Evolutionary conservation across 1,140 invertebrate species (phyloP).

Genomic region (Calliphora vicina): DNA sequence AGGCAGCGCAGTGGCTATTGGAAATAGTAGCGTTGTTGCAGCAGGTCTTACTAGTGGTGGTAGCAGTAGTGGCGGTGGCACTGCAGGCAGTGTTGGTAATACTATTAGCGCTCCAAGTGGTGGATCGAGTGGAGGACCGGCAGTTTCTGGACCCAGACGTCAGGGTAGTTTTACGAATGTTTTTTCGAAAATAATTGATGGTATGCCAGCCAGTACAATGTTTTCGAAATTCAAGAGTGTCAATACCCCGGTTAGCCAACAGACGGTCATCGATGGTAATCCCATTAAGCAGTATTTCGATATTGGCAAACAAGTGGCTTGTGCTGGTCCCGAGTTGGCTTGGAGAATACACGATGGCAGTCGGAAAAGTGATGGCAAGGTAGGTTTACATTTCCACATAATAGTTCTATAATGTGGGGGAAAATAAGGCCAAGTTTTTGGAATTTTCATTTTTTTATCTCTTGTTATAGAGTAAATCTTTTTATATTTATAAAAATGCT

Average conservation of each 20-base stretch:
- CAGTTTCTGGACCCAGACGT: conserved; percentile 45
- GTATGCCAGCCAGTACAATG: conserved; percentile 68
- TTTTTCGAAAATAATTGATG: conserved; percentile 63
- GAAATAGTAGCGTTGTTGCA: not conserved
- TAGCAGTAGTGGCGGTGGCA: not conserved
- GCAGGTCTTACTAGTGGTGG: not conserved
- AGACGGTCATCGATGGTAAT: conserved; percentile 77
- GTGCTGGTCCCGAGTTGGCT: conserved; percentile 88
- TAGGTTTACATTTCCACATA: conserved; percentile 66
- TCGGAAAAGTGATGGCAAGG: conserved; percentile 89
- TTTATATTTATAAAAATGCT: too few relatives aligned
- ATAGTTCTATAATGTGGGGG: too few relatives aligned
- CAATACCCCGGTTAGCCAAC: conserved; percentile 63
- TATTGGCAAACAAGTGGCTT: conserved; percentile 85
- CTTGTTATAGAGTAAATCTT: too few relatives aligned
- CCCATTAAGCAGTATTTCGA: conserved; percentile 90
- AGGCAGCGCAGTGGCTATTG: conserved; percentile 22
- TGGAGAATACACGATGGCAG: conserved; percentile 94
- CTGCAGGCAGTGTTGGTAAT: not conserved
- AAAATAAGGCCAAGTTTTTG: too few relatives aligned
- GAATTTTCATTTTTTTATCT: too few relatives aligned
- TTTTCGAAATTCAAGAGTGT: conserved; percentile 79
- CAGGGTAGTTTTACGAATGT: conserved; percentile 62
- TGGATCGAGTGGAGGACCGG: conserved; percentile 16
- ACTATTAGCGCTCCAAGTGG: not conserved